Evolutionary conservation across 2,797 vertebrate species (phyloP), one percentile per base, ranked within the genome.

Genomic region (Chaetodon trifasciatus): DNA sequence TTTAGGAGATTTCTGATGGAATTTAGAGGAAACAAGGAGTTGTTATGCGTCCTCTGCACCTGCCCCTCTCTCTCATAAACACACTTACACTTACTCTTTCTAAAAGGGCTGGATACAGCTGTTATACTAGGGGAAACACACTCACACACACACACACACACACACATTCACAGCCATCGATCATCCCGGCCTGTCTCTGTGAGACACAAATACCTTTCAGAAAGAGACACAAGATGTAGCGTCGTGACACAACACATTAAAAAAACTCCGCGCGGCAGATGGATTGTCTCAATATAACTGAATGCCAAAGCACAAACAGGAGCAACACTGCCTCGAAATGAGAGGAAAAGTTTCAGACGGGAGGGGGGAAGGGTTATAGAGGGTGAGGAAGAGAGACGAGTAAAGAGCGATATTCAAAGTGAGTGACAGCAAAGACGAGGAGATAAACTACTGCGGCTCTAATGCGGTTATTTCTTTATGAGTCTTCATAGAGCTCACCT

Each of bases 1-100:
- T 92, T 91, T 83, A 76, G 83, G 83, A 88, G 87, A 91, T 90
- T 89, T 93, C 75, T 70, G 82, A 85, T 74, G 89, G 91, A 92
- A 91, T 89, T 89, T 3, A 24, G 78, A 60, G 82, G 84, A 92
- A 92, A 91, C 90, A 87, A 84, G 78, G 78, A 88, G 75, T 77
- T 53, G 85, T 88, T 91, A 87, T 89, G 81, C 55, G 86, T 81
- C 74, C 64, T 74, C 85, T 70, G 89, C 91, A 92, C 88, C 92
- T 93, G 91, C 84, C 85, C 69, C 78, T 65, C 72, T 90, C 88
- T 63, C 86, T 91, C 86, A 80, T 42, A 86, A 67, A 74, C 71
- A 55, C 78, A 52, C 71, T 72, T 70, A 64, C 72, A 56, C 86
- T 76, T 44, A 72, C 39, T 78, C 56, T 11, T 56, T 70, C 61